phyloP scores from a whole-genome alignment of 1,140 invertebrate species.

The Lerema accius region DNA sequence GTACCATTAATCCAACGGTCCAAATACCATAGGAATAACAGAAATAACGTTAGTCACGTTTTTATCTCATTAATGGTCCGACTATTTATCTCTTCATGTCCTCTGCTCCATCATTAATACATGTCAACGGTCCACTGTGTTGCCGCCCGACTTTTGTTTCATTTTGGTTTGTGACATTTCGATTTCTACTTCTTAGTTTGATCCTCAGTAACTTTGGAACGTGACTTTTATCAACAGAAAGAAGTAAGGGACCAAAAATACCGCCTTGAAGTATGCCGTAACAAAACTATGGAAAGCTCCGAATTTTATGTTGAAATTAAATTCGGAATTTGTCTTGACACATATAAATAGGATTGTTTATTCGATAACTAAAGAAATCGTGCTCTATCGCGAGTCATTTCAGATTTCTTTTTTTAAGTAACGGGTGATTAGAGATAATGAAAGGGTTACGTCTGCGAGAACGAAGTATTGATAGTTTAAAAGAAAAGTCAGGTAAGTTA shows the following conservation, averaged over 20 bases:
- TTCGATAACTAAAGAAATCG: conserved; percentile 12
- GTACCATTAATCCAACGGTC: conserved; percentile 32
- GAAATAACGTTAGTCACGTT: conserved; percentile 53
- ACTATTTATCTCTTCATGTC: conserved; percentile 51
- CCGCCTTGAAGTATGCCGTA: conserved; percentile 3
- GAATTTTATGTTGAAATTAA: background rate
- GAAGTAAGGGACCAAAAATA: conserved; percentile 10
- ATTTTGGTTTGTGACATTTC: conserved; percentile 37
- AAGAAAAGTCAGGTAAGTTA: conserved; percentile 22
- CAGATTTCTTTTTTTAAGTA: conserved; percentile 15
- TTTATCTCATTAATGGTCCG: conserved; percentile 56
- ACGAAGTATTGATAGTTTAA: conserved; percentile 11
- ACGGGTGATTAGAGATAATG: conserved; percentile 12
- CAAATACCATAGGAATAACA: conserved; percentile 43
- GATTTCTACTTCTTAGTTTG: conserved; percentile 34
- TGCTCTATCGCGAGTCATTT: conserved; percentile 14
- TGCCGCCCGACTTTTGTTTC: conserved; percentile 33
- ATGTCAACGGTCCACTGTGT: conserved; percentile 33
- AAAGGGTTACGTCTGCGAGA: conserved; percentile 20
- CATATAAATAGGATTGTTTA: background rate
- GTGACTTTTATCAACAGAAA: conserved; percentile 31
- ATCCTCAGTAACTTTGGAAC: conserved; percentile 18
- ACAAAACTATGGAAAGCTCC: conserved; percentile 1
- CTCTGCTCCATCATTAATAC: conserved; percentile 49
- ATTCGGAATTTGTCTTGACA: background rate